These are phyloP conservation scores for Dryococelus australis DNA, from an alignment of 2,888 invertebrate genomes.

Conservation along the genomic window DNA sequence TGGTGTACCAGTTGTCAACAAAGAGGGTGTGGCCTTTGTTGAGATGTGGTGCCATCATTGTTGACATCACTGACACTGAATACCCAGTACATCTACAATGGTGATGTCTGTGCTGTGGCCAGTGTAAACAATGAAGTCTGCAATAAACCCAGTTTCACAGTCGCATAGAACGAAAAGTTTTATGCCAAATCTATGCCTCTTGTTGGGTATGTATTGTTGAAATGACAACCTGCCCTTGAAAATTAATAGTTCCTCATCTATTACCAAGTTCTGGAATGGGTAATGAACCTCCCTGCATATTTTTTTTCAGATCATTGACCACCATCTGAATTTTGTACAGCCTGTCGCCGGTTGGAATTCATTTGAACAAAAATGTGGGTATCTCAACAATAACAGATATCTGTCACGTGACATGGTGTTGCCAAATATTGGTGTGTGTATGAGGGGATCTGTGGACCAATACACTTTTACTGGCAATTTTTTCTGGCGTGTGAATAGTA, in stretches of 20 bases:
- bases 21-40: not conserved
- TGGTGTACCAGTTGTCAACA: conserved; percentile 24
- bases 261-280: not conserved
- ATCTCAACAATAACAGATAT: not conserved
- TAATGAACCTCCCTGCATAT: not conserved
- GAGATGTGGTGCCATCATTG: not conserved
- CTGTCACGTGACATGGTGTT: not conserved
- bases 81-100: not conserved
- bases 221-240: not conserved
- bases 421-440: conserved; percentile 13
- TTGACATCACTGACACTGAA: not conserved
- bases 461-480: not conserved
- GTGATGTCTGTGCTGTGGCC: not conserved
- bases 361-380: not conserved
- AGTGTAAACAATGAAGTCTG: not conserved
- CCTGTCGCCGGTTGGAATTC: not conserved
- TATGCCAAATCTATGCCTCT: conserved; percentile 13
- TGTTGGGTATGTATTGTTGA: not conserved
- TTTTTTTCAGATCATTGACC: not conserved
- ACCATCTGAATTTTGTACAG: conserved; percentile 8
- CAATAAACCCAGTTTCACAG: conserved; percentile 5
- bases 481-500: not conserved
- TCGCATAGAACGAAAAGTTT: conserved; percentile 17
- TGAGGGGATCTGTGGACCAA: conserved; percentile 7
- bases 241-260: not conserved